Evolutionary conservation across 2,113 vertebrate species (phyloP), one percentile per base, ranked within the genome.

Genomic region (Nycticorax nycticorax): DNA sequence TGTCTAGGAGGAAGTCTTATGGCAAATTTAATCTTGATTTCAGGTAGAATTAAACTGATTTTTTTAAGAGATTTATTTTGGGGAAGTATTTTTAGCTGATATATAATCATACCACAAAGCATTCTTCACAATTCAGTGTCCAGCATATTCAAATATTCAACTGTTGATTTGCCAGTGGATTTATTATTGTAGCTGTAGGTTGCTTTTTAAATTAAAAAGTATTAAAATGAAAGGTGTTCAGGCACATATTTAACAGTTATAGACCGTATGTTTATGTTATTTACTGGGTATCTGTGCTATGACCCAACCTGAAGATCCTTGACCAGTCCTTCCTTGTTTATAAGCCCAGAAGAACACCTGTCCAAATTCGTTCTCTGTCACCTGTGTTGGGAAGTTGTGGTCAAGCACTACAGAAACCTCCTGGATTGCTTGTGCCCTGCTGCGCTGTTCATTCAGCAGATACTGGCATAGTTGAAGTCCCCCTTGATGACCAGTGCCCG

Each of bases 341-440:
- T 63, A 48, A 73, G 41, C 45, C 16, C 69, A 85, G 21, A 24
- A 86, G 53, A 67, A 3, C 27, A 39, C 11, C 45, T 81, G 6
- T 28, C 35, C 10, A 45, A 7, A 8, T 6, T 52, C 13, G 11
- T 82, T 22, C 6, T 64, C 45, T 45, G 4, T 59, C 27, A 59
- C 1, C 2, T 74, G 4, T 53, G 23, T 74, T 4, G 7, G 22
- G 17, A 74, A 59, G 1, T 27, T 48, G 3, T 30, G n/a, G 4
- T 83, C 13, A 79, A 83, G 23, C 17, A 17, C 26, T 43, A 43
- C 32, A 48, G 27, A 74, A 83, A 27, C 5, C 12, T 52, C 4
- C 12, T 68, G 33, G 28, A 68, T n/a, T 62, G 27, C 14, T 68
- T 45, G 14, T 82, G 45, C 22, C 33, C 6, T 86, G 6, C 28